Conservation (phyloP, 2,113 vertebrate genomes). For the Poicephalus gulielmi region DNA sequence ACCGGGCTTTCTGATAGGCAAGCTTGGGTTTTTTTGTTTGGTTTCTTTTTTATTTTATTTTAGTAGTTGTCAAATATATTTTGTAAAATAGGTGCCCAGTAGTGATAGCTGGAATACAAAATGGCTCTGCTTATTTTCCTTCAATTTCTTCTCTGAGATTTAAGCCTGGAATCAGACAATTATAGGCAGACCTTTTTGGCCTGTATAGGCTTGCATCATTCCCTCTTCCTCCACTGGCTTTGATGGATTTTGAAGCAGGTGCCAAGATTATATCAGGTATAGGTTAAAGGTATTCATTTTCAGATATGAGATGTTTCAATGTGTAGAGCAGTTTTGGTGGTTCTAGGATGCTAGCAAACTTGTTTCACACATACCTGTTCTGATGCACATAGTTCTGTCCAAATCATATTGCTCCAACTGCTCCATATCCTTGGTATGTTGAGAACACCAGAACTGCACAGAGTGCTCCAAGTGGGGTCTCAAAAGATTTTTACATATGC, state of each 20-base stretch:
- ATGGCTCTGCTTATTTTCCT: not conserved
- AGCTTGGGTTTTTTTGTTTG: not conserved
- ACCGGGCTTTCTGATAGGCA: not conserved
- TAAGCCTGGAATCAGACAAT: not conserved
- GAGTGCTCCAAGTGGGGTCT: not conserved
- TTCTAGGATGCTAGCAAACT: not conserved
- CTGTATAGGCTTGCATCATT: not conserved
- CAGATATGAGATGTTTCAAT: not conserved
- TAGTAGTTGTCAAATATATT: not conserved
- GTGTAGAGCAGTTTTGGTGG: not conserved
- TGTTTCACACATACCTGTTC: not conserved
- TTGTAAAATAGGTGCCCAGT: not conserved
- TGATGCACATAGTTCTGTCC: not conserved
- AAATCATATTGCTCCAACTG: not conserved
- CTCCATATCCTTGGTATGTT: not conserved
- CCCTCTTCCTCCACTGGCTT: not conserved
- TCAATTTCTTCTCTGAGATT: not conserved
- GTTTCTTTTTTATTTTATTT: not conserved
- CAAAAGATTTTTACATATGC: not conserved
- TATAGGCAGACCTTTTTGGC: not conserved
- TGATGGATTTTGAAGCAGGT: not conserved
- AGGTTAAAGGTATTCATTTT: not conserved
- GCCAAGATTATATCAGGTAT: not conserved
- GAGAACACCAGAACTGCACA: not conserved
- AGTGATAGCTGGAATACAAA: not conserved